Conservation (phyloP, 2,888 invertebrate genomes). For the Polydrusus cervinus region DNA sequence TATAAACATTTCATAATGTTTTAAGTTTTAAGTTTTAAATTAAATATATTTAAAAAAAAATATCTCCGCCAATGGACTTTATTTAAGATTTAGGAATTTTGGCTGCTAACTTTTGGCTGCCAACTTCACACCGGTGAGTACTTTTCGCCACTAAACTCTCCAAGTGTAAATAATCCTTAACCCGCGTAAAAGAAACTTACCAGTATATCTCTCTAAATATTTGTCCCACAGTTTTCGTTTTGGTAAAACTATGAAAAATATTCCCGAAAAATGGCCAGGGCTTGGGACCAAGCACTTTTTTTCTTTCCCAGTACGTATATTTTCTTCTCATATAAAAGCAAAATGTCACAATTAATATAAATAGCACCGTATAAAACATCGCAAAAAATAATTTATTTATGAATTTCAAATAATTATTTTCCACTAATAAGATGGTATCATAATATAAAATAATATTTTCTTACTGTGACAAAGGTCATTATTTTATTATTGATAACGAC, state of each 20-base stretch:
- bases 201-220: slow-evolving; percentile 45
- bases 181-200: slow-evolving; percentile 21
- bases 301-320: slow-evolving; percentile 45
- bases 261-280: slow-evolving; percentile 45
- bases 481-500: neutral
- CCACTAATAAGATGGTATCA: no score
- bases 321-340: slow-evolving; percentile 40
- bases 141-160: no score
- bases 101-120: no score
- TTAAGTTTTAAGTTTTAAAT: no score
- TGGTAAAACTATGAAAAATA: slow-evolving; percentile 42
- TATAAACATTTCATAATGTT: no score
- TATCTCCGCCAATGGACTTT: no score
- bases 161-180: no score
- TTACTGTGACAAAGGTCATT: neutral
- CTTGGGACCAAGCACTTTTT: slow-evolving; percentile 40
- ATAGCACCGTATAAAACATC: slow-evolving; percentile 27
- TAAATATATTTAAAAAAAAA: no score
- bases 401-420: neutral
- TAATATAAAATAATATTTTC: neutral
- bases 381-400: neutral
- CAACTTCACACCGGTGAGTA: no score
- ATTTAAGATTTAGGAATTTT: no score
- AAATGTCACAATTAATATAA: slow-evolving; percentile 27
- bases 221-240: slow-evolving; percentile 41